Percentiles rank a stretch among this genome's conserved stretches.
Conservation (phyloP, 2,797 vertebrate species). For the Heterohyrax brucei region DNA sequence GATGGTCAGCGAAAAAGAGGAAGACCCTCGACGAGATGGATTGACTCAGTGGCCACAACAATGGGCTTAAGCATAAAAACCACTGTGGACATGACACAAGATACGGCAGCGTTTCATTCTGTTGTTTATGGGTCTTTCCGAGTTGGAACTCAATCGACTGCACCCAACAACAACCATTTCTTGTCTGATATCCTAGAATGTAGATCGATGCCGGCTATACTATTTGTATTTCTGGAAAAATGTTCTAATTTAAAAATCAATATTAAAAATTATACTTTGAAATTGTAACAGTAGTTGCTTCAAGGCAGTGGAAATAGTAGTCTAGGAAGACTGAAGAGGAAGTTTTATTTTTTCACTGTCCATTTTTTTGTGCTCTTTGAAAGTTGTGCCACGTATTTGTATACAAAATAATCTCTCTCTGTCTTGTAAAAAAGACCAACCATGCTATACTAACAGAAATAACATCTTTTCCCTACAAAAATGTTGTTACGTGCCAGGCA, state of each 20-base stretch:
- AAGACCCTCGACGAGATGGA: no score
- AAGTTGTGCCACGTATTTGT: not conserved
- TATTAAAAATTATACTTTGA: conserved; percentile 36
- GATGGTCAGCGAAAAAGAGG: no score
- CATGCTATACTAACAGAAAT: not conserved
- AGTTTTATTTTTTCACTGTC: not conserved
- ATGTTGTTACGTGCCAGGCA: not conserved
- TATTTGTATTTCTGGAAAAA: not conserved
- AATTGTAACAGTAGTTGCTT: not conserved
- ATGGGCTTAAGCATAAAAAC: no score
- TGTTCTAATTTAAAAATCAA: conserved; percentile 34
- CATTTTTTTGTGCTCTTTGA: not conserved
- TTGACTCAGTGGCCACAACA: no score
- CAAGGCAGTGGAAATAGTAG: not conserved
- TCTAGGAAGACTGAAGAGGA: not conserved
- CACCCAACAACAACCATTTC: not conserved
- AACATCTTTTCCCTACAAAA: not conserved
- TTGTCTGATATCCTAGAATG: conserved; percentile 23
- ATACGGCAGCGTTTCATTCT: no score
- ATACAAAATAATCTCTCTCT: not conserved
- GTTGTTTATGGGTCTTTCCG: no score
- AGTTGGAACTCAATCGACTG: no score
- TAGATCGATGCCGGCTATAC: not conserved
- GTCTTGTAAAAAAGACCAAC: not conserved
- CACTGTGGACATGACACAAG: no score